These are phyloP conservation scores for Champsocephalus gunnari DNA, from an alignment of 2,797 vertebrate species.

Conservation along the genomic window DNA sequence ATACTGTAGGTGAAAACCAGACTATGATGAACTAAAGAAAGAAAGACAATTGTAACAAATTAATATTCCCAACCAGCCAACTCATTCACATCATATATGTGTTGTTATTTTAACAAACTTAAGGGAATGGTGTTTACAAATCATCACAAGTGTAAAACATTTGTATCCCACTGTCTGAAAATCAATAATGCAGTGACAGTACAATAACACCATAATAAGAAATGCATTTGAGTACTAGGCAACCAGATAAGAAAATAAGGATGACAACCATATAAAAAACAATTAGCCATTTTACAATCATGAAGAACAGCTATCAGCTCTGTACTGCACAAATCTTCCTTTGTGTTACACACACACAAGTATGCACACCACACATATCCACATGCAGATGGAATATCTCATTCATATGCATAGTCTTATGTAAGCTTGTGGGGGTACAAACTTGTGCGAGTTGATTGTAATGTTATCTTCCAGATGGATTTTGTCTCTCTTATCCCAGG, in stretches of 20 bases:
- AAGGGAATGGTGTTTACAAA: conserved; percentile 7
- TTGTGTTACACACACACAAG: conserved; percentile 32
- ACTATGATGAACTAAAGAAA: not conserved
- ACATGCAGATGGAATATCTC: conserved; percentile 55
- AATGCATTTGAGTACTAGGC: not conserved
- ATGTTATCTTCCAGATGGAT: conserved; percentile 80
- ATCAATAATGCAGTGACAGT: conserved; percentile 34
- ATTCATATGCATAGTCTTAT: conserved; percentile 73
- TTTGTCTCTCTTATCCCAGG: conserved; percentile 71
- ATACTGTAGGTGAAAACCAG: conserved; percentile 7
- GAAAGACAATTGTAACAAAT: not conserved
- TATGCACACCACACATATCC: conserved; percentile 19
- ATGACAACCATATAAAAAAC: no score
- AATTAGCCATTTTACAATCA: conserved; percentile 21
- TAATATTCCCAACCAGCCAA: not conserved
- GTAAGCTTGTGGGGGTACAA: conserved; percentile 75
- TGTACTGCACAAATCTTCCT: conserved; percentile 38
- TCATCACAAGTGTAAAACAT: conserved; percentile 1
- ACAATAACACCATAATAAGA: conserved; percentile 15
- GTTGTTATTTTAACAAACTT: not conserved
- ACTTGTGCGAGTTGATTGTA: conserved; percentile 73
- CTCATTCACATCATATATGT: not conserved
- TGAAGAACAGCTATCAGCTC: conserved; percentile 20
- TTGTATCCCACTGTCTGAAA: conserved; percentile 35
- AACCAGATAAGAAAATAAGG: no score